Base-by-base conservation (phyloP, 2,797 vertebrate species). In the Scleropages formosus region DNA sequence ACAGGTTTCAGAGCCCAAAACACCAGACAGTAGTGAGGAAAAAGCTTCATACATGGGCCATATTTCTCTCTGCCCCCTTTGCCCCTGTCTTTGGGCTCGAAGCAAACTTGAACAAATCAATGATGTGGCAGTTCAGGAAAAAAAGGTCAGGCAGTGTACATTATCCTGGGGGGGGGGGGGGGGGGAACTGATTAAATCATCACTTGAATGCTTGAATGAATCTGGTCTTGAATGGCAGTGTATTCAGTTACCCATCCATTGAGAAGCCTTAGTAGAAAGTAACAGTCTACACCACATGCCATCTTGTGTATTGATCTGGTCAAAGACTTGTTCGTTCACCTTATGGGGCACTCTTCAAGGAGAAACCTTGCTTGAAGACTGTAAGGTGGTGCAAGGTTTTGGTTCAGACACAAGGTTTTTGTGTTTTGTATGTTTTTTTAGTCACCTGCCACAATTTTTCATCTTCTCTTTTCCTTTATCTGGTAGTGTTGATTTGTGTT, bases 1-100 rank as follows among this genome's bases (percentile, higher is more conserved):
- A 71, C 46, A 51, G 56, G 44, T n/a, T n/a, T 66, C 67, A 27
- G 58, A 39, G 20, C 53, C 56, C 27, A 70, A 49, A 70, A 49
- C 67, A 47, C 67, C 31, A 44, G 69, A 59, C 15, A 3, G 27
- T 0, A 12, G 20, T 12, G 24, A 60, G 26, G 44, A 22, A 49
- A 71, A 27, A 31, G 47, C 51, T 1, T 1, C 31, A 60, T 1
- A 4, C 51, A 31, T 18, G 13, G 53, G 31, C 70, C 11, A 8
- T 27, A 16, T 44, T 31, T 56, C 49, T 58, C 70, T 60, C 56
- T 10, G 11, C 44, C 53, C 18, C n/a, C 18, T n/a, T 39, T 13
- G 13, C 59, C 16, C n/a, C 69, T n/a, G 69, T 69, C n/a, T 16
- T 4, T 61, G 9, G 9, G 22, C 9, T 61, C 59, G 59, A 3